Evolutionary conservation across 1,140 invertebrate genomes (phyloP).

Genomic region (Brachionus rubens): DNA sequence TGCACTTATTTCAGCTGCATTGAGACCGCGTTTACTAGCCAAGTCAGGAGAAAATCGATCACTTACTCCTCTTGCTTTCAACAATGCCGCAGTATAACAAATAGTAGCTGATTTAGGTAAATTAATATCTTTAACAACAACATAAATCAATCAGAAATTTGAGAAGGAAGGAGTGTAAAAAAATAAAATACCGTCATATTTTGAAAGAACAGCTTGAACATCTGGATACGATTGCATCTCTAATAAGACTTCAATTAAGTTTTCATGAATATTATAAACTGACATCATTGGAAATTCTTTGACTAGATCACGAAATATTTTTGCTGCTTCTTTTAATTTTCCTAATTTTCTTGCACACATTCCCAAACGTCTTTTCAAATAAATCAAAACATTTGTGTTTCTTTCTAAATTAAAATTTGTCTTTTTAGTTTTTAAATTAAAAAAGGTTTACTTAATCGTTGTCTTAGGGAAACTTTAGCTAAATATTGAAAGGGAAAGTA

Average conservation of each 20-base stretch:
- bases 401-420: slow-evolving; percentile 63
- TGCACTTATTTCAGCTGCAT: slow-evolving; percentile 83
- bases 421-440: slow-evolving; percentile 28
- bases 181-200: slow-evolving; percentile 72
- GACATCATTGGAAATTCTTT: slow-evolving; percentile 97
- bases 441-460: no score
- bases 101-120: slow-evolving; percentile 93
- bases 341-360: slow-evolving; percentile 95
- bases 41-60: slow-evolving; percentile 81
- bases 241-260: slow-evolving; percentile 87
- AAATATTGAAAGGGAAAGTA: no score
- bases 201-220: slow-evolving; percentile 88
- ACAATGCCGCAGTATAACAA: slow-evolving; percentile 88
- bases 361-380: slow-evolving; percentile 84
- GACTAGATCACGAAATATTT: slow-evolving; percentile 88
- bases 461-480: no score
- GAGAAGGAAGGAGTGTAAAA: no score
- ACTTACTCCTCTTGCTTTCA: slow-evolving; percentile 85
- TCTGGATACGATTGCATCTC: slow-evolving; percentile 96
- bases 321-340: slow-evolving; percentile 83
- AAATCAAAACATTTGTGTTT: slow-evolving; percentile 91
- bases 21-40: slow-evolving; percentile 79
- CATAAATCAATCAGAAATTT: slow-evolving; percentile 10
- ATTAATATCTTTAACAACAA: slow-evolving; percentile 71
- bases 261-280: slow-evolving; percentile 92